Conservation (phyloP, 2,797 vertebrate genomes). For the Malurus splendens region DNA sequence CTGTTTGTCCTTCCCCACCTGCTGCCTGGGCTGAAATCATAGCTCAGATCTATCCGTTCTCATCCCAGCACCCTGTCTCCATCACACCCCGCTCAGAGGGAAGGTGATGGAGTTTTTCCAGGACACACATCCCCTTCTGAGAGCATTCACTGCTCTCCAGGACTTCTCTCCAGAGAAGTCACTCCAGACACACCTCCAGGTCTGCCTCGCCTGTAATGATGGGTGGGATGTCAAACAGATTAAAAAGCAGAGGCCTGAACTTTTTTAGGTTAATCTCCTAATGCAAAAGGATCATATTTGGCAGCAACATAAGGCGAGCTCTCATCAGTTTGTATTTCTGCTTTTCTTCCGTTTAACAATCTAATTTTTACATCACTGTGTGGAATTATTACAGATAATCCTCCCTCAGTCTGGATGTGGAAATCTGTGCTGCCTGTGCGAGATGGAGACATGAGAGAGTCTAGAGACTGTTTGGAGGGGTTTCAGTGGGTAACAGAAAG, state of each 20-base stretch:
- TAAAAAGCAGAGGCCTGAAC: neutral
- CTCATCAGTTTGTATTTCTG: slow-evolving; percentile 22
- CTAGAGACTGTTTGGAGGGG: neutral
- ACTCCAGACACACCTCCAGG: neutral
- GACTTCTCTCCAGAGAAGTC: no score
- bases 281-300: slow-evolving; percentile 4
- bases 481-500: neutral
- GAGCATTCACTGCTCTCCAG: neutral
- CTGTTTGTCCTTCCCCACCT: neutral
- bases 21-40: neutral
- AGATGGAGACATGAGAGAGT: neutral
- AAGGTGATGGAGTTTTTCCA: neutral
- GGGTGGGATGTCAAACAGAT: neutral
- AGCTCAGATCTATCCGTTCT: neutral
- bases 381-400: neutral
- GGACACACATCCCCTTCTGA: neutral
- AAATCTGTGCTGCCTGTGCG: neutral
- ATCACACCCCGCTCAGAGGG: neutral
- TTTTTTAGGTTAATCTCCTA: slow-evolving; percentile 17
- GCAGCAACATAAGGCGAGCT: neutral
- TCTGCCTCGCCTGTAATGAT: neutral
- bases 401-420: neutral
- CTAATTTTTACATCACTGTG: neutral
- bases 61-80: neutral
- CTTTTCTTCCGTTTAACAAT: slow-evolving; percentile 4